Base-by-base conservation (phyloP, 2,797 vertebrate species). In the Galaxias olidus region DNA sequence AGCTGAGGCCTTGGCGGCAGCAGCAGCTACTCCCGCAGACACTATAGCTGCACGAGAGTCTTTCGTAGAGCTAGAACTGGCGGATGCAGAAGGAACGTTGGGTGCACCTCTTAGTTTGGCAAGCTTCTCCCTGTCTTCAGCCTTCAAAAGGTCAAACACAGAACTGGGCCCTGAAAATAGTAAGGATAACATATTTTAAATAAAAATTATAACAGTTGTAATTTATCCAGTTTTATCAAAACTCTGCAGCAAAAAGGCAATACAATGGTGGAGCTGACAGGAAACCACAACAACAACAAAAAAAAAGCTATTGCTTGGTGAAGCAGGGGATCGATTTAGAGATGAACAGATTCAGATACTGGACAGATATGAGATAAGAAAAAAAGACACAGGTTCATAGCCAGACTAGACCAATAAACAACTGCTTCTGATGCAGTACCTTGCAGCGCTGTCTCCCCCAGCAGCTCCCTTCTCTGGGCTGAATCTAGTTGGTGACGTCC, bases 111-210 rank as follows among this genome's bases (percentile, higher is more conserved):
- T 93, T 17, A 90, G 72, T 76, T 86, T 86, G 73, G 77, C 89
- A 48, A 98, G 91, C 50, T 93, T 91, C 66, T 96, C 88, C 76
- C 91, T 81, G 20, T 98, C 96, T 71, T 93, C 94, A 14, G 91
- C 90, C 49, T 84, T 92, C 48, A 99, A 86, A 69, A 98, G 92
- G 10, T 98, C 96, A 81, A 98, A 83, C 70, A 99, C 92, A 19
- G 97, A 97, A 62, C 86, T 82, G 58, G 94, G 92, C 61, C 95
- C 96, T 99, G 87, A 42, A 51, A 19, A 61, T 9, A 48, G 42
- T 50, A 9, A 41, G 18, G 12, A 9, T 43, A 45, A 12, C 40
- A 18, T n/a, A n/a, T n/a, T n/a, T n/a, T n/a, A n/a, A n/a, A n/a
- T n/a, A n/a, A n/a, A n/a, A n/a, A n/a, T n/a, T n/a, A n/a, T n/a